phyloP scores from a whole-genome alignment of 2,888 invertebrate genomes.

The Andrena flavipes region DNA sequence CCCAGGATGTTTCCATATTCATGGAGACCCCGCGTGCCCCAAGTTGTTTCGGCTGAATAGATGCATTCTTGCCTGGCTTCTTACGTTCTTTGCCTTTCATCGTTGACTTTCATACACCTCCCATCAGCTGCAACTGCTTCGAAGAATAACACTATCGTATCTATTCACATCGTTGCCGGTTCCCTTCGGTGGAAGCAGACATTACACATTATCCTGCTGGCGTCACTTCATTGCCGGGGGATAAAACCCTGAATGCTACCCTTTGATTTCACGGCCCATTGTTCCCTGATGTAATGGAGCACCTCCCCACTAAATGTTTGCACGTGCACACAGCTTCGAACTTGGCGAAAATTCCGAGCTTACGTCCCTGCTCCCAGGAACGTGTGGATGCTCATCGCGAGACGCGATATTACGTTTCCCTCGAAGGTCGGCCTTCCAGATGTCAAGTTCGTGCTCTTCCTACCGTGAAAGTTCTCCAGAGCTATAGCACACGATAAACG shows the following conservation, averaged over 20 bases:
- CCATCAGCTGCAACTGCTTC: not conserved
- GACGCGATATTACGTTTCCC: conserved; percentile 13
- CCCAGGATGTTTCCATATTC: conserved; percentile 87
- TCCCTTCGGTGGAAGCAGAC: not conserved
- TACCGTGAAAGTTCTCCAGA: not conserved
- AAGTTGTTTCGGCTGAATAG: conserved; percentile 72
- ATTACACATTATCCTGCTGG: not conserved
- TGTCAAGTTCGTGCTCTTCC: conserved; percentile 58
- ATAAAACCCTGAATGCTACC: not conserved
- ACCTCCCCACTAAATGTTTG: not conserved
- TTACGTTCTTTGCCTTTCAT: conserved; percentile 48
- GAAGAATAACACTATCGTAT: not conserved
- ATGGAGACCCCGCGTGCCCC: conserved; percentile 84
- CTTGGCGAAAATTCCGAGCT: not conserved
- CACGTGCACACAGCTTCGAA: not conserved
- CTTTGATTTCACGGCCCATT: conserved; percentile 15
- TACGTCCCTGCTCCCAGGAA: not conserved
- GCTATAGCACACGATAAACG: not conserved
- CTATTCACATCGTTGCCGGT: not conserved
- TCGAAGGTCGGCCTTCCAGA: conserved; percentile 19
- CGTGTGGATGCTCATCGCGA: not conserved
- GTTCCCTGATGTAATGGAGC: not conserved
- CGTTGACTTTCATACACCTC: not conserved
- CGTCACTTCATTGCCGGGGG: not conserved
- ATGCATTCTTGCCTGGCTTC: conserved; percentile 53